Conservation (phyloP, 2,888 invertebrate species). For the Schizaphis graminum region DNA sequence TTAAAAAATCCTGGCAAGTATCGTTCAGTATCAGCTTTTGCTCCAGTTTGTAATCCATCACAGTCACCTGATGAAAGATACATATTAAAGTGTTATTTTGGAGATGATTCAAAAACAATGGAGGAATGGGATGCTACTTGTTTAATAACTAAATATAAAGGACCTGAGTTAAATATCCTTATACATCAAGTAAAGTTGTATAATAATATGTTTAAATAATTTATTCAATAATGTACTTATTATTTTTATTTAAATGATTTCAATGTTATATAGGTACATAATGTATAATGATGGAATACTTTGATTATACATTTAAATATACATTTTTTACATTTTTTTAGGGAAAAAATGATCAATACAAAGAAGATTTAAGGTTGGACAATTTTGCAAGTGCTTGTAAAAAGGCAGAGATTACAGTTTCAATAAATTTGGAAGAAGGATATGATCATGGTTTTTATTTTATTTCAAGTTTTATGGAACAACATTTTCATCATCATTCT, state of each 20-base stretch:
- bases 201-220: background rate
- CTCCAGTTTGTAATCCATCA: constrained; percentile 92
- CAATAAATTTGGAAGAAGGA: constrained; percentile 82
- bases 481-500: constrained; percentile 92
- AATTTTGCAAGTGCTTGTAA: constrained; percentile 83
- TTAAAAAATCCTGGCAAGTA: constrained; percentile 92
- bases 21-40: constrained; percentile 91
- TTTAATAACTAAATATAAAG: constrained; percentile 84
- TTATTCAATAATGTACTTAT: too few relatives aligned
- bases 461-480: constrained; percentile 90
- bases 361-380: constrained; percentile 83
- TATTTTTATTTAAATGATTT: background rate
- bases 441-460: constrained; percentile 98
- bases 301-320: background rate
- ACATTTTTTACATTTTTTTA: constrained; percentile 71
- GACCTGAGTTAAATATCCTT: constrained; percentile 85
- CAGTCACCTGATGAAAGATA: constrained; percentile 90
- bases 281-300: background rate
- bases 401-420: constrained; percentile 77
- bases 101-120: constrained; percentile 76
- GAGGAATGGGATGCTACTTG: constrained; percentile 90
- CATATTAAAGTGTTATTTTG: constrained; percentile 84
- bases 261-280: background rate
- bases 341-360: constrained; percentile 87
- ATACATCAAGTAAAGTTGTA: constrained; percentile 84